These are phyloP conservation scores for Drosophila teissieri DNA, from an alignment of 1,140 invertebrate species.

Conservation along the genomic window DNA sequence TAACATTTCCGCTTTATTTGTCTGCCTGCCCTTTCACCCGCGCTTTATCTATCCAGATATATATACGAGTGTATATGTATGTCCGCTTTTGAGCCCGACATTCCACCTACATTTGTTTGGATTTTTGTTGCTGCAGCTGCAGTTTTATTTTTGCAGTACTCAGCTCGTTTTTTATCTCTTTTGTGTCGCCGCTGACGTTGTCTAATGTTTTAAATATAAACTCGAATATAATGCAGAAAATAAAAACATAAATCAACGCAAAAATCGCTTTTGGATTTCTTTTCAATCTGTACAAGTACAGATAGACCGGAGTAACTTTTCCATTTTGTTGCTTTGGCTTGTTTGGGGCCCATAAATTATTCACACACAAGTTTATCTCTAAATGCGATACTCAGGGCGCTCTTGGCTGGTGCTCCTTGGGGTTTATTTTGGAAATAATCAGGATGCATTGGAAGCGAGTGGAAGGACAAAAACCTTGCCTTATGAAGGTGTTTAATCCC, in stretches of 20 bases:
- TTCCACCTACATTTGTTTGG: conserved; percentile 52
- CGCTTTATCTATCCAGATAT: conserved; percentile 23
- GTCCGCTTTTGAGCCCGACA: conserved; percentile 10
- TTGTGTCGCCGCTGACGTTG: conserved; percentile 43
- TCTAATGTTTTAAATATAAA: conserved; percentile 82
- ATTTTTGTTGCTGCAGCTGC: conserved; percentile 57
- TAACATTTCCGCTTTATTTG: conserved; percentile 83
- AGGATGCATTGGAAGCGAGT: neutral
- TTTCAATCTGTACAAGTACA: conserved; percentile 65
- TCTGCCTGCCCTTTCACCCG: conserved; percentile 62
- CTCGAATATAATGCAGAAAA: conserved; percentile 78
- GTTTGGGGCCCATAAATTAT: conserved; percentile 43
- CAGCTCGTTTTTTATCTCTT: conserved; percentile 52
- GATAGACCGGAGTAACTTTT: conserved; percentile 27
- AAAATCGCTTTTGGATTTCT: conserved; percentile 75
- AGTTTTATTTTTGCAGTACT: conserved; percentile 53
- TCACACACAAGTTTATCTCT: conserved; percentile 33
- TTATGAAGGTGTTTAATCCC: neutral
- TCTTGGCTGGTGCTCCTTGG: conserved; percentile 2
- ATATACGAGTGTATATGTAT: neutral
- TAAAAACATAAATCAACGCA: conserved; percentile 75
- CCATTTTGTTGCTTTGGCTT: conserved; percentile 27
- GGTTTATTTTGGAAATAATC: neutral
- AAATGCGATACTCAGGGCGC: conserved; percentile 24
- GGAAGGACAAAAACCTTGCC: too few species aligned